phyloP scores from a whole-genome alignment of 2,113 vertebrate genomes.

The Micromys minutus region DNA sequence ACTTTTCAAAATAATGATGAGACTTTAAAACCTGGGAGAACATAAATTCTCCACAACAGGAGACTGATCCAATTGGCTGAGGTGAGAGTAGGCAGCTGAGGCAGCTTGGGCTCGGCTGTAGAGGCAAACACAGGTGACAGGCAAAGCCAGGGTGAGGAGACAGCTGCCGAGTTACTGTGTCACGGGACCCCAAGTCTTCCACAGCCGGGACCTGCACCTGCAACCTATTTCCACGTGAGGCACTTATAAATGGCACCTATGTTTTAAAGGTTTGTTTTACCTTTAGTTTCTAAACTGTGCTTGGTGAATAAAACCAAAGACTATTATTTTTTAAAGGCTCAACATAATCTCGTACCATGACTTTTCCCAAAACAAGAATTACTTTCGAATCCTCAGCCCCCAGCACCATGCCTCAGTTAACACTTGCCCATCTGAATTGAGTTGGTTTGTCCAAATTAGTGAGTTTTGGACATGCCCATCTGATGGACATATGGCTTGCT shows the following conservation, averaged over 20 bases:
- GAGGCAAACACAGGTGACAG: accelerated
- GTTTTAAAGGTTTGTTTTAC: not conserved
- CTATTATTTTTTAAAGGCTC: not conserved
- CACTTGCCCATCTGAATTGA: not conserved
- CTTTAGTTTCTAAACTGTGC: not conserved
- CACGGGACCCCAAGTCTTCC: accelerated
- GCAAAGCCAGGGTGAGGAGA: not conserved
- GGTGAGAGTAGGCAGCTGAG: not conserved
- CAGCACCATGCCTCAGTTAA: accelerated
- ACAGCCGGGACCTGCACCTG: accelerated
- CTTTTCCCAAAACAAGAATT: not conserved
- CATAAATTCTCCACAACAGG: not conserved
- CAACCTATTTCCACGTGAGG: not conserved
- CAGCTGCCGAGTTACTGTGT: accelerated
- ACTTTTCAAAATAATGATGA: constrained; percentile 50
- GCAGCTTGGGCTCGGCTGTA: not conserved
- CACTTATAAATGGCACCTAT: not conserved
- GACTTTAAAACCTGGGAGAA: not conserved
- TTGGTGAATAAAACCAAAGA: not conserved
- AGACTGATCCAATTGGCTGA: not conserved
- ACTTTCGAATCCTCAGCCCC: not conserved
- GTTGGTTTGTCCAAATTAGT: not conserved
- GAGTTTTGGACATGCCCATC: not conserved
- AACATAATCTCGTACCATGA: accelerated
- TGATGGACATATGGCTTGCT: not conserved